Conservation (phyloP, 2,113 vertebrate species). For the Tricholaema leucomelas region DNA sequence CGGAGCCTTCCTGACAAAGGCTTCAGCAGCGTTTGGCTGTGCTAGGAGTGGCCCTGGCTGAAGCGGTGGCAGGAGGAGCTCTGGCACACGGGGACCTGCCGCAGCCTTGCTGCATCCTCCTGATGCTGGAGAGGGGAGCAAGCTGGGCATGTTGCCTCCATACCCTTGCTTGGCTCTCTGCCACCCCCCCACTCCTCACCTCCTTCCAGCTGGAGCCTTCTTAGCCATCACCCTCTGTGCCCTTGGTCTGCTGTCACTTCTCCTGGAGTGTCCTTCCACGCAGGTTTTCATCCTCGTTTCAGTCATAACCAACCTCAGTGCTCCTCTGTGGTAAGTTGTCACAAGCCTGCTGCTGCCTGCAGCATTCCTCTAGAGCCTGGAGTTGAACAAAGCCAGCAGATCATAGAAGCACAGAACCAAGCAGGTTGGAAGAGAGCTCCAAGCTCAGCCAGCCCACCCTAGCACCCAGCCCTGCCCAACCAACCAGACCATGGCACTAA, state of each 20-base stretch:
- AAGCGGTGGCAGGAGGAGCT: neutral
- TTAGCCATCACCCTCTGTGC: neutral
- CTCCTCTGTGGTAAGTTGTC: neutral
- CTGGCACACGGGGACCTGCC: fast-evolving
- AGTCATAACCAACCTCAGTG: fast-evolving
- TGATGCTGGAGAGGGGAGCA: fast-evolving
- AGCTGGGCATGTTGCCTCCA: neutral
- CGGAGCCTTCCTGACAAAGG: fast-evolving
- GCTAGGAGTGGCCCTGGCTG: neutral
- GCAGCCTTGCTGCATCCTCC: neutral
- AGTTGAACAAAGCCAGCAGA: neutral
- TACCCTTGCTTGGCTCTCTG: fast-evolving
- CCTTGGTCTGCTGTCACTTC: neutral
- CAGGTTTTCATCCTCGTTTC: neutral
- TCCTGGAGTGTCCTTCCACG: too few relatives aligned
- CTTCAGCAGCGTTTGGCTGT: too few relatives aligned
- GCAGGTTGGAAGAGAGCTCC: too few relatives aligned
- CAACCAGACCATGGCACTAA: too few relatives aligned
- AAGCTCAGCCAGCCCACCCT: too few relatives aligned
- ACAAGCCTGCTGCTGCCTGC: neutral
- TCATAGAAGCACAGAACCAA: too few relatives aligned
- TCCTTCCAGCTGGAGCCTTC: neutral
- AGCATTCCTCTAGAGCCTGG: neutral
- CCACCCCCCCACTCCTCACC: fast-evolving
- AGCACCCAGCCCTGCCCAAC: too few relatives aligned